Base-by-base conservation (phyloP, 2,113 vertebrate genomes). In the Theristicus caerulescens region DNA sequence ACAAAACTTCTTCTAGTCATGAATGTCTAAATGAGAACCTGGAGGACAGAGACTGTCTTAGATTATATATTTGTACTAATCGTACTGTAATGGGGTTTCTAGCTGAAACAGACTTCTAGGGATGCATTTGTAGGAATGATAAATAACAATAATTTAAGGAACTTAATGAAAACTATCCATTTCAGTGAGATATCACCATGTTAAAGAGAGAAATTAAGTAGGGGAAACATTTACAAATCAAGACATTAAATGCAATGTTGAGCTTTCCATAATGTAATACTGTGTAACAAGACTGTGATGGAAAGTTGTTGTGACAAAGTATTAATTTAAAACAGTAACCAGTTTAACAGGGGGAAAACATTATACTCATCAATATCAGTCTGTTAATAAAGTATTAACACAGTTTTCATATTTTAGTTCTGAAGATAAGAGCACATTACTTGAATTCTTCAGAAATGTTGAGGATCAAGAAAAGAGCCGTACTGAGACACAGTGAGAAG, bases 101-200 rank as follows among this genome's bases (percentile, higher is more conserved):
- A 27, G 32, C 10, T 62, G 82, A 88, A 86, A 77, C 15, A 46
- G 7, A 71, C 22, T 92, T 86, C 32, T 29, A 66, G 19, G 17
- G 31, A 61, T 78, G 15, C 27, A 46, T 71, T 90, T 67, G 69
- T 62, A 67, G 69, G n/a, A 89, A 81, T 89, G 72, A 95, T 64
- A 94, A 96, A 96, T 74, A 84, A 12, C n/a, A 84, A 90, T 86
- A 92, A 82, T 91, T 92, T 82, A 69, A 91, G 72, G 38, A 85
- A 84, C 32, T 65, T 94, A 93, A 92, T 95, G 49, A 94, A 82
- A 95, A 93, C 71, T 78, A 95, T 93, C 76, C 6, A 40, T 96
- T 94, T 92, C 70, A 82, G 82, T 96, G 88, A 96, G 72, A 31
- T 83, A 93, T 82, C 14, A 10, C 54, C 21, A n/a, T 44, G 64